phyloP scores from a whole-genome alignment of 2,113 vertebrate genomes.

The Pelecanus crispus region DNA sequence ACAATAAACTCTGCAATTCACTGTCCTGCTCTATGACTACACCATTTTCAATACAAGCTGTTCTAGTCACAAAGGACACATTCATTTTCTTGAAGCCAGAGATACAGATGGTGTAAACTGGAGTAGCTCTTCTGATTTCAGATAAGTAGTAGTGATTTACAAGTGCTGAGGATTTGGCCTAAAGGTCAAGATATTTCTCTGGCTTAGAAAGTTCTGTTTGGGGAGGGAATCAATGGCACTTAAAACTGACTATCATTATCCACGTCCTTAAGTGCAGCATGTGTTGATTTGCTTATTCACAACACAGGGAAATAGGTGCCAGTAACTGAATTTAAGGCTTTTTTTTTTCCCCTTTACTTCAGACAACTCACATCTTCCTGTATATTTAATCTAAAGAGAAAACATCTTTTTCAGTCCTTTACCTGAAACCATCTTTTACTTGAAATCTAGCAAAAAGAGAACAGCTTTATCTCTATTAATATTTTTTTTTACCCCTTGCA shows the following conservation, averaged over 20 bases:
- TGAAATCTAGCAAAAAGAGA: not conserved
- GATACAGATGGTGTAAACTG: constrained; percentile 31
- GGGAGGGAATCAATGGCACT: constrained; percentile 9
- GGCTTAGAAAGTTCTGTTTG: not conserved
- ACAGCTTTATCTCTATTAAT: not conserved
- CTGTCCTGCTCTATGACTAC: not conserved
- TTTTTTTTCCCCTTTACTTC: not conserved
- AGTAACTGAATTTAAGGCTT: not conserved
- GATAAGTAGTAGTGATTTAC: not conserved
- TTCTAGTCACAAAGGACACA: constrained; percentile 32
- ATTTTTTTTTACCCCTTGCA: not conserved
- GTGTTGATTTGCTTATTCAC: not conserved
- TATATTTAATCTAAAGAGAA: not conserved
- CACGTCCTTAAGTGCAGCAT: not conserved
- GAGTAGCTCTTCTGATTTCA: not conserved
- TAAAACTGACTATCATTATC: constrained; percentile 25
- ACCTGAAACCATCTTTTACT: not conserved
- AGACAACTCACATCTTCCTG: not conserved
- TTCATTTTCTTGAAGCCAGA: constrained; percentile 20
- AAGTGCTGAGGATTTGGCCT: constrained; percentile 24
- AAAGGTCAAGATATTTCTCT: constrained; percentile 34
- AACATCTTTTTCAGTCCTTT: not conserved
- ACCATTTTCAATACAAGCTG: constrained; percentile 35
- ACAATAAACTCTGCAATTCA: not conserved
- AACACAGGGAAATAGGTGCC: not conserved